These are phyloP conservation scores for Naja naja DNA, from an alignment of 2,113 vertebrate species.

Conservation along the genomic window DNA sequence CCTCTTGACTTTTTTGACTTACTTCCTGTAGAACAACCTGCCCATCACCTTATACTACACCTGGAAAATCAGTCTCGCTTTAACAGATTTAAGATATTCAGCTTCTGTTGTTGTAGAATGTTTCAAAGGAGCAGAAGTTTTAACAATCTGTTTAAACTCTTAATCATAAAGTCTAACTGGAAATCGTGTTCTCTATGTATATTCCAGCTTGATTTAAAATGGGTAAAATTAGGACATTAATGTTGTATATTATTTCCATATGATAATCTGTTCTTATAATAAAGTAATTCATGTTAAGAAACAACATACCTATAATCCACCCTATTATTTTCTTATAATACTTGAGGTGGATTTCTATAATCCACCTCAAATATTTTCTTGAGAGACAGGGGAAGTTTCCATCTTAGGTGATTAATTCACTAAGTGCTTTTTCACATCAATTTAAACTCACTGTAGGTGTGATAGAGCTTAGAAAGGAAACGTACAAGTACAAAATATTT, in stretches of 20 bases:
- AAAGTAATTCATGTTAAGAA: background rate
- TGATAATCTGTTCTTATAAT: background rate
- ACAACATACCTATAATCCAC: background rate
- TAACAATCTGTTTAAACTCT: background rate
- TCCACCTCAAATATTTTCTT: background rate
- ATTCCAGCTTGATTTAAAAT: background rate
- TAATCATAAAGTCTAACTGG: background rate
- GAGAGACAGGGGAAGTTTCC: background rate
- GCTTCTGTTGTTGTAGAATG: background rate
- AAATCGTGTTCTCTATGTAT: too few species aligned
- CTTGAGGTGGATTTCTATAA: too few species aligned
- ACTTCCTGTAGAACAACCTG: background rate
- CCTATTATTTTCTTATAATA: too few species aligned
- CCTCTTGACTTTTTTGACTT: background rate
- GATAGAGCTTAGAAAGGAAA: background rate
- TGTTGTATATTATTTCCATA: background rate
- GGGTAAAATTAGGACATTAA: background rate
- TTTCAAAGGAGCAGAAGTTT: too few species aligned
- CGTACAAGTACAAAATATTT: background rate
- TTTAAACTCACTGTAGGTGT: background rate
- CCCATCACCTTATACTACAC: background rate
- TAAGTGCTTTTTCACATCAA: background rate
- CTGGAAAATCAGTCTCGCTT: background rate
- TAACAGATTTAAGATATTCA: background rate
- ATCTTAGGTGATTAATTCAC: background rate